These are phyloP conservation scores for Argyra leucocephala DNA, from an alignment of 2,888 invertebrate species.

Conservation along the genomic window DNA sequence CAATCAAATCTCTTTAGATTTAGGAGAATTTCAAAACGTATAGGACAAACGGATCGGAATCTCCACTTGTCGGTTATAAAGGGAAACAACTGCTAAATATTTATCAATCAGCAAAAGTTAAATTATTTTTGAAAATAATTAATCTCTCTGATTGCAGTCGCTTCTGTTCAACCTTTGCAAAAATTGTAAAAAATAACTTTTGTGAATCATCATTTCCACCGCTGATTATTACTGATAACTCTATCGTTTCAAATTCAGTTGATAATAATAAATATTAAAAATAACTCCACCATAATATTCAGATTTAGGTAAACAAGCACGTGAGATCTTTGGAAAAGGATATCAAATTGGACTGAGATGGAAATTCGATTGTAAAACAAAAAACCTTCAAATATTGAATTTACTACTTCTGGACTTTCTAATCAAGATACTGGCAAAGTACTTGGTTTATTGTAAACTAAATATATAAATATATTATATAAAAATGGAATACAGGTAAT, in stretches of 20 bases:
- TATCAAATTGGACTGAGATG: conserved; percentile 95
- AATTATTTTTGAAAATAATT: not conserved
- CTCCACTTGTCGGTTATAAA: too few relatives aligned
- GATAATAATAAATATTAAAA: conserved; percentile 31
- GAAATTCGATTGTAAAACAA: conserved; percentile 93
- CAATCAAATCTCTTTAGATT: too few relatives aligned
- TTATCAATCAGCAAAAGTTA: too few relatives aligned
- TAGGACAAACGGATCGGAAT: too few relatives aligned
- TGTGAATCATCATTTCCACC: too few relatives aligned
- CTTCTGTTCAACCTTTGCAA: too few relatives aligned
- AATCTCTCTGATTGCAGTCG: too few relatives aligned
- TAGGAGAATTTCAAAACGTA: too few relatives aligned
- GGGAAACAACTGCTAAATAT: too few relatives aligned
- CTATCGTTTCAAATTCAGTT: too few relatives aligned
- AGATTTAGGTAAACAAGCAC: conserved; percentile 94
- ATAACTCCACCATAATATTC: conserved; percentile 92
- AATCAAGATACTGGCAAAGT: conserved; percentile 90
- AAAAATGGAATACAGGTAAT: conserved; percentile 99
- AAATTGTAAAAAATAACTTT: too few relatives aligned
- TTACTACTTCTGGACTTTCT: conserved; percentile 81
- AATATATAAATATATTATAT: conserved; percentile 82
- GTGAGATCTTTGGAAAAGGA: conserved; percentile 92
- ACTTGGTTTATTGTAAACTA: conserved; percentile 84
- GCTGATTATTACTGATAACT: too few relatives aligned
- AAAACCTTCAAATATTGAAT: conserved; percentile 85